These are phyloP conservation scores for Diacarnus erythraeanus DNA, from an alignment of 37 sponge, comb jelly and placozoan genomes.

Conservation along the genomic window DNA sequence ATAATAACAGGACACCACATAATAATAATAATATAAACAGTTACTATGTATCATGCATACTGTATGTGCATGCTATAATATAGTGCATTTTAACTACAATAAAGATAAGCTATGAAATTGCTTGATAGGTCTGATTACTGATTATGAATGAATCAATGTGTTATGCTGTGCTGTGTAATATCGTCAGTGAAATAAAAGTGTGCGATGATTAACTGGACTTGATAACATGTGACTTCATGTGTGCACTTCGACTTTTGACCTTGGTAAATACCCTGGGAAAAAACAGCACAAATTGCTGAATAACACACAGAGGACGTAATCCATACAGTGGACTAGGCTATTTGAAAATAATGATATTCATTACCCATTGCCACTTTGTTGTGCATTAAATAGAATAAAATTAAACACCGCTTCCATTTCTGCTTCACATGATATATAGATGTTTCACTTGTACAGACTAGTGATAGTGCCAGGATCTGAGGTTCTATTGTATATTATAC, in stretches of 20 bases:
- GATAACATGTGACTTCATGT: constrained; percentile 92
- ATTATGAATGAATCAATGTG: not conserved
- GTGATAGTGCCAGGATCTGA: not conserved
- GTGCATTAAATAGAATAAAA: too few species aligned
- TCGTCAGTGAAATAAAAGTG: too few species aligned
- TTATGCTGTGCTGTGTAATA: not conserved
- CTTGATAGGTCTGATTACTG: too few species aligned
- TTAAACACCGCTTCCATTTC: too few species aligned
- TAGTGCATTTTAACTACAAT: too few species aligned
- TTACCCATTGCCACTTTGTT: too few species aligned
- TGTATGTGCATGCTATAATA: not conserved
- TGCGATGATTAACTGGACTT: constrained; percentile 38
- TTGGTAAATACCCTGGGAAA: constrained; percentile 81
- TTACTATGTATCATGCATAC: not conserved
- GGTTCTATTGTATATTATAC: not conserved
- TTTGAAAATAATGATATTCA: too few species aligned
- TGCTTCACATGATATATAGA: too few species aligned
- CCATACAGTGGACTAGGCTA: not conserved
- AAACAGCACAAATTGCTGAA: not conserved
- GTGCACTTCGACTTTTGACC: constrained; percentile 94
- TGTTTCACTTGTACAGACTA: too few species aligned
- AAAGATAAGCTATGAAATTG: too few species aligned
- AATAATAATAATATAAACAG: not conserved
- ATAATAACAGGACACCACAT: not conserved
- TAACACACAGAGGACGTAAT: not conserved